A percentile compares a stretch with the other conserved stretches of the same genome.
Evolutionary conservation across 2,113 vertebrate genomes (phyloP).

Genomic region (Mobula hypostoma): DNA sequence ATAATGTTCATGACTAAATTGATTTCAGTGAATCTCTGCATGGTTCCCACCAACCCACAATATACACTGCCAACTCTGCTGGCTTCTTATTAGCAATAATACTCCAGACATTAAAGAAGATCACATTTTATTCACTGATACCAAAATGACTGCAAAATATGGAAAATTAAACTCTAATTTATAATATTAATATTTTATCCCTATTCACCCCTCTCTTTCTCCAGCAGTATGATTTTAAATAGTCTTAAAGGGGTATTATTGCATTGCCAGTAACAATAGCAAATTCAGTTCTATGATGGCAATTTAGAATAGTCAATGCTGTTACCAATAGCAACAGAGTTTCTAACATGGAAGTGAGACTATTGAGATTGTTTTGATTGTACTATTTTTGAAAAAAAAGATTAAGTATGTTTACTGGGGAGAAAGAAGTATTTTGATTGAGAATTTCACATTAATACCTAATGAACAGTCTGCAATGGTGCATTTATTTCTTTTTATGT

Average conservation of each 20-base stretch:
- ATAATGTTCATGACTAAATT: background rate
- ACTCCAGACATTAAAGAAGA: background rate
- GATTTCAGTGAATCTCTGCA: background rate
- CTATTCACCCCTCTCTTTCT: background rate
- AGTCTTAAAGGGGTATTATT: constrained; percentile 13
- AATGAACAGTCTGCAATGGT: background rate
- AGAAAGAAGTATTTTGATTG: background rate
- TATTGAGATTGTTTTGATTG: background rate
- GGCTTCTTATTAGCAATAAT: background rate
- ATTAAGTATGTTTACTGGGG: background rate
- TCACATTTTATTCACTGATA: background rate
- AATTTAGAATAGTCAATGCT: constrained; percentile 3
- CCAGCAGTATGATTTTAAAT: background rate
- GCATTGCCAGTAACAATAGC: background rate
- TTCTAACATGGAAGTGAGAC: background rate
- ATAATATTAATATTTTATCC: background rate
- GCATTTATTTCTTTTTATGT: too few species aligned
- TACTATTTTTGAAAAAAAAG: constrained; percentile 30
- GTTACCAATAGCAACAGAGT: constrained; percentile 19
- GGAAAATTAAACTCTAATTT: too few species aligned
- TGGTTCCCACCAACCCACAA: background rate
- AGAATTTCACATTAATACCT: background rate
- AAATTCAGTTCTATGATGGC: background rate
- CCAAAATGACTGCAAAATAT: background rate
- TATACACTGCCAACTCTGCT: background rate